These are phyloP conservation scores for Gnathonemus longibarbis DNA, from an alignment of 2,113 vertebrate species.

Conservation along the genomic window DNA sequence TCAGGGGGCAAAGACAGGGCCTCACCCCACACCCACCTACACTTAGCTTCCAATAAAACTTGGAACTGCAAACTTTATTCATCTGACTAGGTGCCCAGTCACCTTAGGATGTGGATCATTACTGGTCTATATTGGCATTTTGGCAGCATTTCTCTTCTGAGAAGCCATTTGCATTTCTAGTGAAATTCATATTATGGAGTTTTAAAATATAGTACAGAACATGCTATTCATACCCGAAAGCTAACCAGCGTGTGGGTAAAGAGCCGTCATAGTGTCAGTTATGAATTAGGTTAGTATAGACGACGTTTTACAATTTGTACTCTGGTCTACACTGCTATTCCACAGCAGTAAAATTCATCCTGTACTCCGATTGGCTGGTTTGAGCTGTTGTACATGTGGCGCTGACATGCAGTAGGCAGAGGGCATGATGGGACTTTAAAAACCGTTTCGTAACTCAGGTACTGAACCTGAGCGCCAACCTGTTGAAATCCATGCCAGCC, in stretches of 20 bases:
- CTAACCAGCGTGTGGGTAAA: neutral
- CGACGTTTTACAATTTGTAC: neutral
- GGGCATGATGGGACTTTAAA: neutral
- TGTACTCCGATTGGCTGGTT: neutral
- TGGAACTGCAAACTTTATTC: neutral
- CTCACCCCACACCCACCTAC: neutral
- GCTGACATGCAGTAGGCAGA: neutral
- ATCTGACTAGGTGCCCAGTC: neutral
- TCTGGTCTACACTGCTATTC: neutral
- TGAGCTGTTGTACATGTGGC: neutral
- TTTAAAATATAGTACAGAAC: neutral
- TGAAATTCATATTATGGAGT: neutral
- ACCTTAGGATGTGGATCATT: neutral
- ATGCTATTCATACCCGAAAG: neutral
- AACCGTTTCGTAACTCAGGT: neutral
- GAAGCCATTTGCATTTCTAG: neutral
- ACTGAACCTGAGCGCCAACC: slow-evolving; percentile 25
- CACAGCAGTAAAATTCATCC: neutral
- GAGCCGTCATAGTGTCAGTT: neutral
- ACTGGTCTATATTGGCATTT: neutral
- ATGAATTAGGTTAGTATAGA: neutral
- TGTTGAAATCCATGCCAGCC: neutral
- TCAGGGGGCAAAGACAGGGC: neutral
- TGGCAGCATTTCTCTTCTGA: neutral
- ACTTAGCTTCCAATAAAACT: neutral